A percentile compares a stretch with the other conserved stretches of the same genome.
These are phyloP conservation scores for Plectus sambesii DNA, from an alignment of 1,140 invertebrate species.

Conservation along the genomic window DNA sequence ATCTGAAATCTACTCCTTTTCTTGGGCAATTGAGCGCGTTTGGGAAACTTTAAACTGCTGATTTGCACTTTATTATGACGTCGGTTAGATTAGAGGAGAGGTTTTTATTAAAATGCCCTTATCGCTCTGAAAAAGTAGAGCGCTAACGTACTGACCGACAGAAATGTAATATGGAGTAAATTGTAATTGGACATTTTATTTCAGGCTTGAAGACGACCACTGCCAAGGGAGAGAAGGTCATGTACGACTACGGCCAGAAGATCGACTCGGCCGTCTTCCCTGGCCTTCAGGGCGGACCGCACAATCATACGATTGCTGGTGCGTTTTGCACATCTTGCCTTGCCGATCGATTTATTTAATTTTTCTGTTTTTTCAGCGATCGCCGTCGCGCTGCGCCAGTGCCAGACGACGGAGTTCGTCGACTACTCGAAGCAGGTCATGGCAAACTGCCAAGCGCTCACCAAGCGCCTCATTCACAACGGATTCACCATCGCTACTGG, in stretches of 20 bases:
- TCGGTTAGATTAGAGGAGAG: no score
- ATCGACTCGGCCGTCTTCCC: conserved; percentile 91
- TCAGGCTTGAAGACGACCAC: conserved; percentile 44
- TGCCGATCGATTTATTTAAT: not conserved
- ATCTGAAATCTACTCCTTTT: conserved; percentile 41
- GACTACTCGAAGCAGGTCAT: conserved; percentile 73
- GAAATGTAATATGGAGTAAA: no score
- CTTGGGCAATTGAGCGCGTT: conserved; percentile 6
- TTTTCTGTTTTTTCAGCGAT: conserved; percentile 56
- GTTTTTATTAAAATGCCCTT: no score
- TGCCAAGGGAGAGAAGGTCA: conserved; percentile 59
- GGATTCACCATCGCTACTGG: conserved; percentile 53
- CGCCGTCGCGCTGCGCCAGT: conserved; percentile 78
- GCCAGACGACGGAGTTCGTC: conserved; percentile 65
- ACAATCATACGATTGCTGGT: conserved; percentile 73
- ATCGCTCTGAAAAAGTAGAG: conserved; percentile 80
- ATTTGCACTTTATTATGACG: no score
- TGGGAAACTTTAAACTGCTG: conserved; percentile 73
- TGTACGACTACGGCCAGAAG: conserved; percentile 72
- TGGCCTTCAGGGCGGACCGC: conserved; percentile 79
- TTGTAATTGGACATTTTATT: conserved; percentile 13
- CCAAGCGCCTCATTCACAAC: conserved; percentile 45
- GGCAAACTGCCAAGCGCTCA: conserved; percentile 50
- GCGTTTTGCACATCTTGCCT: conserved; percentile 7
- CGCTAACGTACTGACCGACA: conserved; percentile 40